Evolutionary conservation across 2,113 vertebrate species (phyloP).

Genomic region (Tyrannus savana): DNA sequence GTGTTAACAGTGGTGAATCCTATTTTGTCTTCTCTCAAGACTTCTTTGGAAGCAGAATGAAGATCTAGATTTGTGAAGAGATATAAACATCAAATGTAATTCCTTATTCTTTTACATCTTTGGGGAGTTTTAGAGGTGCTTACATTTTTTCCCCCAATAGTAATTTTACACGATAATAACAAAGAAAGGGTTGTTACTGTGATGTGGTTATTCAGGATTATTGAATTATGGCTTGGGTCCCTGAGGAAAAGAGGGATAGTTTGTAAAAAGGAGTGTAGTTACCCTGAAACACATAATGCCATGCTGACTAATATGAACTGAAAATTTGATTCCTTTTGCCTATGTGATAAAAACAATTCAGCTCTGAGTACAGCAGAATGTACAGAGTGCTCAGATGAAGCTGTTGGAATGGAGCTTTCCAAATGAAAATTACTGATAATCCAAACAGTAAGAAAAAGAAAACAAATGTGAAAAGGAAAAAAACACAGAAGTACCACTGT

Average conservation of each 20-base stretch:
- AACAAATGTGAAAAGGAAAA: fast-evolving
- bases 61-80: not conserved
- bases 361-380: not conserved
- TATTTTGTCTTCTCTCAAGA: not conserved
- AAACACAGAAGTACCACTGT: not conserved
- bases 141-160: not conserved
- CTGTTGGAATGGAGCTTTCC: not conserved
- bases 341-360: not conserved
- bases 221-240: not conserved
- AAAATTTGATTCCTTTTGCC: not conserved
- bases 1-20: not conserved
- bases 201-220: not conserved
- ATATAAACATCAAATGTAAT: not conserved
- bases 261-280: not conserved
- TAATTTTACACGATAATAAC: not conserved
- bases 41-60: not conserved
- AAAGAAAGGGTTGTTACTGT: not conserved
- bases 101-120: not conserved
- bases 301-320: not conserved
- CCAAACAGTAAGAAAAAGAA: not conserved
- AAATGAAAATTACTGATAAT: not conserved
- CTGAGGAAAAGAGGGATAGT: not conserved
- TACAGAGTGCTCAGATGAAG: not conserved
- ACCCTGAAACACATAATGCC: not conserved
- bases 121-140: not conserved